Evolutionary conservation across 1,140 invertebrate species (phyloP).

Genomic region (Paracyclopina nana): DNA sequence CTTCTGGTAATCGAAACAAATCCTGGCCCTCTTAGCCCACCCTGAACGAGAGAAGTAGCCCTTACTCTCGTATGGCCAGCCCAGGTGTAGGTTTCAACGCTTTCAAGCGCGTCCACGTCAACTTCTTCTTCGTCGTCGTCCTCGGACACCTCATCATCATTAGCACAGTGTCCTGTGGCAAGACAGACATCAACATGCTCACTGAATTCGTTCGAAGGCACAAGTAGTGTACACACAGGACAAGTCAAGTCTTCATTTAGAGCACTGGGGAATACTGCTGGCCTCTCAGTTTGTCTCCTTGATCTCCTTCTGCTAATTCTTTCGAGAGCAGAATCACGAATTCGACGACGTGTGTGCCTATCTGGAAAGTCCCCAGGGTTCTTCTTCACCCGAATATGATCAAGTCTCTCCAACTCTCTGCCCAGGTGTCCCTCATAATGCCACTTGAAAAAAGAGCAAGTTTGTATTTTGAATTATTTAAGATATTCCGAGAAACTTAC

Average conservation of each 20-base stretch:
- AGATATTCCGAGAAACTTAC: too few species aligned
- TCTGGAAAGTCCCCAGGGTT: background rate
- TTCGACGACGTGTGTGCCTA: background rate
- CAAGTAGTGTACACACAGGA: background rate
- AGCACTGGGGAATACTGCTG: background rate
- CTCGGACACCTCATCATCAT: background rate
- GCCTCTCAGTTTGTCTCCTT: background rate
- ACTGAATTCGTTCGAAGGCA: background rate
- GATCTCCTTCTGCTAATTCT: background rate
- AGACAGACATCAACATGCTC: background rate
- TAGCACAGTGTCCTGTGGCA: background rate
- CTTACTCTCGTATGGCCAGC: background rate
- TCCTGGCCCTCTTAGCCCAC: background rate
- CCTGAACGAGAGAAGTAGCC: background rate
- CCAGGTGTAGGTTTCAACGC: background rate
- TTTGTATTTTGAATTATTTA: too few species aligned
- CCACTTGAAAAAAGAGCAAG: too few species aligned
- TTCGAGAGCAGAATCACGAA: background rate
- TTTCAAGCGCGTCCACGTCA: background rate
- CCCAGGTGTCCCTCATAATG: background rate
- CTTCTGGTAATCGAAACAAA: background rate
- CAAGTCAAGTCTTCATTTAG: background rate
- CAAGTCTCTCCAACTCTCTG: background rate
- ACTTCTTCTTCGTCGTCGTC: constrained; percentile 1
- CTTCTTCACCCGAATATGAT: background rate